phyloP scores from a whole-genome alignment of 2,113 vertebrate species.

The Pachycephala philippinensis region DNA sequence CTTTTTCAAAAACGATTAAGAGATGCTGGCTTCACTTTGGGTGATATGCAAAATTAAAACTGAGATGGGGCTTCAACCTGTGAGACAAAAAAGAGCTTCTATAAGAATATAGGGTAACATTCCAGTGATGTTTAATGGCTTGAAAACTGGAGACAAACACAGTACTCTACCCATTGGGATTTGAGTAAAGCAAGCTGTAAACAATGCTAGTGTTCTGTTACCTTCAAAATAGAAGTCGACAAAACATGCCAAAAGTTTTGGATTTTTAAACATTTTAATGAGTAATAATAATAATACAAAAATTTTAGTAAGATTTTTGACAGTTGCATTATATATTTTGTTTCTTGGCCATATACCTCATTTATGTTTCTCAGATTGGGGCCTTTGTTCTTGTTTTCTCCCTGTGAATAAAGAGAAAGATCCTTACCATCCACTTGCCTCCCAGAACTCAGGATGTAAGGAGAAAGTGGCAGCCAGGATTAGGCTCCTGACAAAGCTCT shows the following conservation, averaged over 20 bases:
- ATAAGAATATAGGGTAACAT: neutral
- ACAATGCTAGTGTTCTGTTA: neutral
- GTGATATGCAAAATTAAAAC: neutral
- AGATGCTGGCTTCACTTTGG: neutral
- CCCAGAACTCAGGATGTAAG: neutral
- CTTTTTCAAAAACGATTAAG: neutral
- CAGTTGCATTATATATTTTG: neutral
- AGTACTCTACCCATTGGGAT: neutral
- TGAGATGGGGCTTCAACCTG: neutral
- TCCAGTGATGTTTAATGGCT: neutral
- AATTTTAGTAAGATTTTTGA: neutral
- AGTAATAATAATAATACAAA: neutral
- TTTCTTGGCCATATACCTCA: neutral
- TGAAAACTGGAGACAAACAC: neutral
- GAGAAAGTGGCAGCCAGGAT: neutral
- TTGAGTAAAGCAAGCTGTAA: neutral
- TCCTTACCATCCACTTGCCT: neutral
- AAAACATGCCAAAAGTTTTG: neutral
- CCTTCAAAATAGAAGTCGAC: fast-evolving
- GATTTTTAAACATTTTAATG: neutral
- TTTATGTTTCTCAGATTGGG: neutral
- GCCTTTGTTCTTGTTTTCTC: neutral
- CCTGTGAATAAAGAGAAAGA: neutral
- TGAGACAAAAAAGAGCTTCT: neutral
- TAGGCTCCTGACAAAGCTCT: neutral